Evolutionary conservation across 2,888 invertebrate species (phyloP).

Genomic region (Epirrhoe tristata): DNA sequence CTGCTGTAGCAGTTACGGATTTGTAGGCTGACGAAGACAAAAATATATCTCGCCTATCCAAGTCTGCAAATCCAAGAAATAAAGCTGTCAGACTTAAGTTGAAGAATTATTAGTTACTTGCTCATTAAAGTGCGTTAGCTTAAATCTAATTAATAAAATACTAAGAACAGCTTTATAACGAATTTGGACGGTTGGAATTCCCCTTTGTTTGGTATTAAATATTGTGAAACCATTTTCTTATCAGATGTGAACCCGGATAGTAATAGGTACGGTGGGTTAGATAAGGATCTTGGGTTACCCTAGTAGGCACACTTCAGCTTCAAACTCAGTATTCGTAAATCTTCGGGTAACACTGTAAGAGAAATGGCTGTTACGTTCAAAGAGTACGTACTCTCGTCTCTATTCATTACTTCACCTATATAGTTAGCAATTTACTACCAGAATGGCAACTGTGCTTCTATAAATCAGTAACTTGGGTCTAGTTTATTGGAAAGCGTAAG

Average conservation of each 20-base stretch:
- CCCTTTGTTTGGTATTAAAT: constrained; percentile 1
- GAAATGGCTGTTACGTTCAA: background rate
- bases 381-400: background rate
- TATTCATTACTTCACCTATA: background rate
- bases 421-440: background rate
- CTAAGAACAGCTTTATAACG: too few relatives aligned
- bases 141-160: background rate
- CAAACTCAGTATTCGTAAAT: background rate
- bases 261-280: background rate
- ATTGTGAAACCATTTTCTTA: constrained; percentile 11
- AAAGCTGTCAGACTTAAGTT: too few relatives aligned
- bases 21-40: too few relatives aligned
- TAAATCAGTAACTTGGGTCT: background rate
- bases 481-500: background rate
- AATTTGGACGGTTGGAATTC: background rate
- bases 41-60: too few relatives aligned
- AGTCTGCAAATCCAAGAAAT: too few relatives aligned
- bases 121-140: background rate
- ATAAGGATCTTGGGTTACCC: background rate
- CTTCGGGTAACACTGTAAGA: background rate
- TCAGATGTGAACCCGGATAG: constrained; percentile 2
- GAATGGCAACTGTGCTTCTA: background rate
- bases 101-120: too few relatives aligned
- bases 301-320: background rate
- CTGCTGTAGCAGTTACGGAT: too few relatives aligned